Base-by-base conservation (phyloP, 2,797 vertebrate genomes). In the Acrossocheilus wenchowensis region DNA sequence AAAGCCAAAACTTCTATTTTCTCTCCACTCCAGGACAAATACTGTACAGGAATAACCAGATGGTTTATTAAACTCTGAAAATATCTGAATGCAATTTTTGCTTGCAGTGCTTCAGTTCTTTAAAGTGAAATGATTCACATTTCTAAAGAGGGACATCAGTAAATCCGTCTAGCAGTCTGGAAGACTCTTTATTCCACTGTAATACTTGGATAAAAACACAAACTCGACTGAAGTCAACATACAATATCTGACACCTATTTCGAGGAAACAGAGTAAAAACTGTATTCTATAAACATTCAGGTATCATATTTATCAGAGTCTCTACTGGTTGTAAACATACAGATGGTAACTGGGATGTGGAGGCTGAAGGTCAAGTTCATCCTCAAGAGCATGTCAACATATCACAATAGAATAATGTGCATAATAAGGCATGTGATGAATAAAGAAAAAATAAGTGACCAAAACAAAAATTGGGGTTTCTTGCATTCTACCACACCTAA, bases 61-160 rank as follows among this genome's bases (percentile, higher is more conserved):
- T 69, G 45, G 21, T 71, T 50, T 39, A 69, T 39, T 81, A 69
- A 36, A 69, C 45, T 21, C 21, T 21, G 5, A 50, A 4, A 52
- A 50, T 52, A 34, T 48, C 43, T 34, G 78, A 17, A 50, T 81
- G 62, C 43, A 21, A 21, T 69, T 69, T 30, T 66, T 64, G 6
- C 75, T 45, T 6, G 41, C 30, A 77, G 48, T 54, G 34, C 52
- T 39, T n/a, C 12, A 57, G 52, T 78, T 78, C 11, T 60, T 78
- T 6, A 41, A 41, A 41, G 75, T 78, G 21, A 78, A 68, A 50
- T 23, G 30, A 50, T 50, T 45, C 39, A 11, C 36, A 4, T 62
- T 79, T 62, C n/a, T 43, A 26, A 62, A 79, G 30, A 39, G 12
- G 79, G 21, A 69, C 66, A 69, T 81, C 26, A 69, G 30, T 81